Conservation (phyloP, 2,888 invertebrate species). For the Cordylochernes scorpioides region DNA sequence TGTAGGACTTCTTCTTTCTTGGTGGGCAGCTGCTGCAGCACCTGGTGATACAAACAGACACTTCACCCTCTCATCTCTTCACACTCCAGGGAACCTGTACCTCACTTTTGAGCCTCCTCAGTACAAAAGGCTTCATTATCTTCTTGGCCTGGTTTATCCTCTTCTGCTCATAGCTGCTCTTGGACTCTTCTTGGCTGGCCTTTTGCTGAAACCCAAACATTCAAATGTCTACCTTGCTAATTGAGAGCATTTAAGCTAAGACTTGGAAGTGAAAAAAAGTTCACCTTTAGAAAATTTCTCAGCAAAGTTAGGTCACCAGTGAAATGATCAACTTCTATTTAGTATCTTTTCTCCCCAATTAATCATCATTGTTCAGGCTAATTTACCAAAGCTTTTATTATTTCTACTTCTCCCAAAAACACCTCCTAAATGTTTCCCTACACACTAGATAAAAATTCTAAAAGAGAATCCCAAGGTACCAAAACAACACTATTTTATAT, state of each 20-base stretch:
- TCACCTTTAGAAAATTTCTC: no score
- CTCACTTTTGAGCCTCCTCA: conserved; percentile 33
- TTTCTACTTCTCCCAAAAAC: no score
- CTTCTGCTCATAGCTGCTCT: conserved; percentile 54
- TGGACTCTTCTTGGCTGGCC: conserved; percentile 12
- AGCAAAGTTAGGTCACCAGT: no score
- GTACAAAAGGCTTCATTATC: conserved; percentile 83
- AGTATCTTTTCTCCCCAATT: no score
- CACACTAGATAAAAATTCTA: no score
- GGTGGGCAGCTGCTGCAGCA: conserved; percentile 39
- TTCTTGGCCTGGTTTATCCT: conserved; percentile 74
- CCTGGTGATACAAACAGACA: conserved; percentile 15
- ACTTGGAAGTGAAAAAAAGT: not conserved
- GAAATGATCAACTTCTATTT: no score
- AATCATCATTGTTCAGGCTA: no score
- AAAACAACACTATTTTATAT: no score
- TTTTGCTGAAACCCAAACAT: conserved; percentile 7
- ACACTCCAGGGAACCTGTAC: conserved; percentile 1
- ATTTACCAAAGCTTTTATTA: no score
- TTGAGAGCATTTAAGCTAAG: not conserved
- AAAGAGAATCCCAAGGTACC: no score
- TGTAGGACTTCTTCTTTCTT: conserved; percentile 44
- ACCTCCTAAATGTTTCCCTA: no score
- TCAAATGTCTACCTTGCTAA: not conserved
- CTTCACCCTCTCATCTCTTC: not conserved